Percentiles rank a stretch among this genome's conserved stretches.
These are phyloP conservation scores for Saguinus midas DNA, from an alignment of 2,113 vertebrate species.

Conservation along the genomic window DNA sequence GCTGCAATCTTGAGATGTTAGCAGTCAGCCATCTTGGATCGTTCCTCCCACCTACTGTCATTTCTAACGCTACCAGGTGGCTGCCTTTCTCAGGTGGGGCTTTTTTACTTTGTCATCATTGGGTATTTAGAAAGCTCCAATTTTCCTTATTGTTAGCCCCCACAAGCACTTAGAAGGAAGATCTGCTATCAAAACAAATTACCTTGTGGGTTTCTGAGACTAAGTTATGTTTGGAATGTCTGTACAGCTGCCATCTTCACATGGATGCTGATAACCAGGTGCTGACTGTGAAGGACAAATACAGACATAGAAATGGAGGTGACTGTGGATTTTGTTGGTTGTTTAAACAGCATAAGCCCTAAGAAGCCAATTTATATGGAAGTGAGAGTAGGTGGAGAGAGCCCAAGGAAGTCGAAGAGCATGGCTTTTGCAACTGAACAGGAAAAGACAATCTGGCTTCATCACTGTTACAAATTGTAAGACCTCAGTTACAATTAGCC, in stretches of 20 bases:
- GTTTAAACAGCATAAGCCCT: not conserved
- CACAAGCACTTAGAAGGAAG: not conserved
- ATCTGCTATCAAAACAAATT: not conserved
- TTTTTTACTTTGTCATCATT: not conserved
- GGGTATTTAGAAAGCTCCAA: constrained; percentile 10
- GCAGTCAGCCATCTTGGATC: no score
- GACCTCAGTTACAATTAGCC: not conserved
- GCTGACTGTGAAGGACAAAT: not conserved
- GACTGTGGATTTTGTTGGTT: not conserved
- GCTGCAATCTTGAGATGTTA: no score
- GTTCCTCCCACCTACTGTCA: not conserved
- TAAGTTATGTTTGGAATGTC: not conserved
- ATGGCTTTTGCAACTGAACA: not conserved
- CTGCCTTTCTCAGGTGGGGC: not conserved
- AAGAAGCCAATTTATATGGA: not conserved
- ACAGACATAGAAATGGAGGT: not conserved
- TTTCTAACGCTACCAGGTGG: not conserved
- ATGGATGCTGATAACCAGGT: not conserved
- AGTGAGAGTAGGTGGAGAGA: not conserved
- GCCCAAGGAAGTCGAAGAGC: not conserved
- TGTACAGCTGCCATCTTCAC: not conserved
- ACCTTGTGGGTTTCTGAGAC: not conserved
- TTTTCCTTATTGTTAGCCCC: not conserved
- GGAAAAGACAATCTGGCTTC: not conserved
- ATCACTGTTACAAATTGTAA: not conserved